These are phyloP conservation scores for Sphaerophoria taeniata DNA, from an alignment of 2,888 invertebrate species.

Conservation along the genomic window DNA sequence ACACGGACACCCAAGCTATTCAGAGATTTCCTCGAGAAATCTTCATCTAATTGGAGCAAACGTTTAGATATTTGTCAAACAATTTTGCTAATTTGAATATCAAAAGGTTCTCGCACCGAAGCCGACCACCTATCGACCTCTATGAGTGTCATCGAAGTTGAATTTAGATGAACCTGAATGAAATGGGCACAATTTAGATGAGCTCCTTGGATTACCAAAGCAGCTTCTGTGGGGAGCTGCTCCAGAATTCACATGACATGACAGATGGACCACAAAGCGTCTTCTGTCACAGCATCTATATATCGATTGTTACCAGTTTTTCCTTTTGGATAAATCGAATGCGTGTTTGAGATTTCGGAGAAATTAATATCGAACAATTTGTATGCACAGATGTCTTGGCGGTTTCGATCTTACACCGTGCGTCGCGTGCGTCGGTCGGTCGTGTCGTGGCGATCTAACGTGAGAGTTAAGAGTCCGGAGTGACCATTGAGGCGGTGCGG, in stretches of 20 bases:
- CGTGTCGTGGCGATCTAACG: no score
- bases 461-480: no score
- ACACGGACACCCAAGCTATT: conserved; percentile 32
- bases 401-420: conserved; percentile 35
- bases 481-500: not conserved
- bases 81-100: conserved; percentile 72
- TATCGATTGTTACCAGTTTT: conserved; percentile 33
- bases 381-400: conserved; percentile 55
- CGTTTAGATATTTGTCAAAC: conserved; percentile 68
- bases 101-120: conserved; percentile 59
- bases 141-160: not conserved
- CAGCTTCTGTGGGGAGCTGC: conserved; percentile 52
- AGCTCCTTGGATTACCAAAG: conserved; percentile 44
- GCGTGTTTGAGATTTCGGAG: conserved; percentile 45
- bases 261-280: conserved; percentile 46
- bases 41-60: conserved; percentile 65
- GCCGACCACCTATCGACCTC: not conserved
- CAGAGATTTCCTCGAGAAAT: conserved; percentile 49
- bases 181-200: conserved; percentile 69
- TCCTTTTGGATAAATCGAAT: conserved; percentile 53
- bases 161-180: conserved; percentile 32
- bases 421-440: conserved; percentile 4
- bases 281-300: not conserved
- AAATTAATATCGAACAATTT: conserved; percentile 66
- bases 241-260: conserved; percentile 27